These are phyloP conservation scores for Orthonevra nobilis DNA, from an alignment of 2,888 invertebrate species.

Conservation along the genomic window DNA sequence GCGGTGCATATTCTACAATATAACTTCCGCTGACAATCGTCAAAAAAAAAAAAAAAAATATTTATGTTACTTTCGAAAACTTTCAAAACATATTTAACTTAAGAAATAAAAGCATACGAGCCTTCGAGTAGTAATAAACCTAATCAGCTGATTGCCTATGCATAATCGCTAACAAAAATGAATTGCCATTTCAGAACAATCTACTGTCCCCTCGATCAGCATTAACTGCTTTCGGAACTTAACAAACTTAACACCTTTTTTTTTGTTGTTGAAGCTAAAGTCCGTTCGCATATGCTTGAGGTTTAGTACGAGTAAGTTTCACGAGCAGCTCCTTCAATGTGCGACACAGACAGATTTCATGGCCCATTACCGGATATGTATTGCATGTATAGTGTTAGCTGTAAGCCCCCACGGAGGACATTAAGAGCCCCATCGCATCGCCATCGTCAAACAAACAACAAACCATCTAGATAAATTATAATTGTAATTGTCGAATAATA, in stretches of 20 bases:
- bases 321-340: neutral
- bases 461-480: constrained; percentile 57
- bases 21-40: no score
- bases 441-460: constrained; percentile 44
- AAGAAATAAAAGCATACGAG: neutral
- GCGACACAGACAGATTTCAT: neutral
- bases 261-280: constrained; percentile 19
- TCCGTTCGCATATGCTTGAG: neutral
- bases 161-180: constrained; percentile 52
- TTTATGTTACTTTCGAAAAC: no score
- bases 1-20: no score
- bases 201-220: constrained; percentile 33
- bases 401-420: constrained; percentile 46
- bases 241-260: constrained; percentile 48
- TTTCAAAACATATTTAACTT: neutral
- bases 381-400: constrained; percentile 16
- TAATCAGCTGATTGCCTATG: constrained; percentile 31
- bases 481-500: constrained; percentile 68
- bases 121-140: constrained; percentile 23
- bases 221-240: constrained; percentile 20
- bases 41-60: neutral
- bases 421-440: constrained; percentile 51
- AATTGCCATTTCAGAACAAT: constrained; percentile 38
- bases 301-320: neutral
- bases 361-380: constrained; percentile 20